phyloP scores from a whole-genome alignment of 2,888 invertebrate genomes.

The Phaonia tiefii region DNA sequence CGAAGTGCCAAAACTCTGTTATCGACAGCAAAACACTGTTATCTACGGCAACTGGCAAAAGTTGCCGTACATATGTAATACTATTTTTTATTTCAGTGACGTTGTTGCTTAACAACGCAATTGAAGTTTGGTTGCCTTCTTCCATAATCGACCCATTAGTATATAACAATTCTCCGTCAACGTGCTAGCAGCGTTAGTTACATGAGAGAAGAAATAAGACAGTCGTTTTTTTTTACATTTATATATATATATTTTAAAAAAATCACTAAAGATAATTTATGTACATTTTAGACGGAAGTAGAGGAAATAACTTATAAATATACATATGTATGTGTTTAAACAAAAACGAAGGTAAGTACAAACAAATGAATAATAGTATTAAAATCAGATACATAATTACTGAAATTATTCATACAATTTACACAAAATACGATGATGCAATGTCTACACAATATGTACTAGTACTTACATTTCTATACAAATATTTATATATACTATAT shows the following conservation, averaged over 20 bases:
- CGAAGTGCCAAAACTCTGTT: too few relatives aligned
- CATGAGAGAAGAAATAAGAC: too few relatives aligned
- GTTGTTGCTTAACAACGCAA: too few relatives aligned
- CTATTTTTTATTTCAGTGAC: too few relatives aligned
- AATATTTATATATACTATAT: slow-evolving; percentile 10
- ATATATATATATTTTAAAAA: slow-evolving; percentile 32
- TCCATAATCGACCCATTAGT: too few relatives aligned
- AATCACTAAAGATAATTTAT: slow-evolving; percentile 13
- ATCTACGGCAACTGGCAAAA: too few relatives aligned
- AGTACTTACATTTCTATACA: slow-evolving; percentile 11
- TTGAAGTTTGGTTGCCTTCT: too few relatives aligned
- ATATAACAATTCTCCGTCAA: too few relatives aligned
- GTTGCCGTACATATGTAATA: too few relatives aligned
- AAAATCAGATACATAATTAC: not conserved
- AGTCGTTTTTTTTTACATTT: slow-evolving; percentile 16
- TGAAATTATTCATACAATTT: slow-evolving; percentile 3
- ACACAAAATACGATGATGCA: not conserved
- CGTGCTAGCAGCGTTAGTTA: too few relatives aligned
- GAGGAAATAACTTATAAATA: slow-evolving; percentile 24
- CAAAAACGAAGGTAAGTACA: slow-evolving; percentile 25
- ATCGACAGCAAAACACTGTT: too few relatives aligned
- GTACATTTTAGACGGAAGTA: too few relatives aligned
- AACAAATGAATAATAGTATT: not conserved
- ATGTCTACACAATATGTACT: slow-evolving; percentile 4
- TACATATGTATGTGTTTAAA: not conserved